Base-by-base conservation (phyloP, 2,888 invertebrate species). In the Phyto melanocephala region DNA sequence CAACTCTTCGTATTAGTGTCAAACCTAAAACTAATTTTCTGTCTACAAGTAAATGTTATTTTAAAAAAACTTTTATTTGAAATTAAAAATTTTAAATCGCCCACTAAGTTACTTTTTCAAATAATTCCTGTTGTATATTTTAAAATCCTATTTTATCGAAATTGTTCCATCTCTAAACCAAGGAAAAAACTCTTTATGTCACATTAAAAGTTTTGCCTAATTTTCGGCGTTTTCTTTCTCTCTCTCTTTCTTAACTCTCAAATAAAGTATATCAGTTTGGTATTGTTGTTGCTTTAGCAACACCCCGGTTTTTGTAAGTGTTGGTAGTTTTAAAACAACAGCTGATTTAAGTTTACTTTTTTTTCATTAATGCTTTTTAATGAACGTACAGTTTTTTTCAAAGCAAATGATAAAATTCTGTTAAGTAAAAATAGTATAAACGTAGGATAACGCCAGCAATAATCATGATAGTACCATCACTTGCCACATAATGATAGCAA, bases 371-470 rank as follows among this genome's bases (percentile, higher is more conserved):
- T 6, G 15, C 40, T 52, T 52, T 33, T 52, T 72, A 42, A 15
- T 68, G n/a, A n/a, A n/a, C n/a, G n/a, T n/a, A n/a, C n/a, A n/a
- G n/a, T n/a, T n/a, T n/a, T n/a, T n/a, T n/a, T n/a, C n/a, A n/a
- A n/a, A n/a, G n/a, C n/a, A n/a, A n/a, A n/a, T n/a, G n/a, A n/a
- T n/a, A n/a, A n/a, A n/a, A n/a, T n/a, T n/a, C n/a, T n/a, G n/a
- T n/a, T n/a, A n/a, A n/a, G n/a, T n/a, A n/a, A n/a, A n/a, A n/a
- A 33, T 28, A 28, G 17, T 54, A 10, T 22, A 33, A 11, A 58
- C 35, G 20, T 68, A 81, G 81, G 71, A 77, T 81, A 81, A 78
- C 62, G 45, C 28, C 47, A 68, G 52, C 45, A 68, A 60, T 58
- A 78, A 71, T 37, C 7, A 42, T 37, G 28, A 50, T 54, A 45